Evolutionary conservation across 2,888 invertebrate genomes (phyloP).

Genomic region (Euzetes globulus): DNA sequence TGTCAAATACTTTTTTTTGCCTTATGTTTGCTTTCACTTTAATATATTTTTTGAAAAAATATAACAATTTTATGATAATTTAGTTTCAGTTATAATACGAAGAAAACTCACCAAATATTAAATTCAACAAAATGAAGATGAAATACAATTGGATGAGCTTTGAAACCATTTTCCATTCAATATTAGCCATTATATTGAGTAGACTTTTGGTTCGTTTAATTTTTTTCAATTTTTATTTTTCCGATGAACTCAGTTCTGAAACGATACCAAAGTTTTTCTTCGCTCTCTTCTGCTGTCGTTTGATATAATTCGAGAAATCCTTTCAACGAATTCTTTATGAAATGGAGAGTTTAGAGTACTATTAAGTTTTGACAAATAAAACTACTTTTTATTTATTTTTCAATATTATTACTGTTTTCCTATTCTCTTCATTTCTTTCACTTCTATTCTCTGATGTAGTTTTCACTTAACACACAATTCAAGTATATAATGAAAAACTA

Average conservation of each 20-base stretch:
- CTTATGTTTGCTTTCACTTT: not conserved
- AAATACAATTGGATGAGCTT: not conserved
- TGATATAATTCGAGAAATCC: conserved; percentile 1
- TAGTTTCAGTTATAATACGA: not conserved
- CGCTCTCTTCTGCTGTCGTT: not conserved
- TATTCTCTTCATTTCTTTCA: not conserved
- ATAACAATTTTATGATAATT: conserved; percentile 23
- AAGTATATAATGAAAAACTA: not conserved
- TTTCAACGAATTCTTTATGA: not conserved
- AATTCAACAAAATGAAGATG: not conserved
- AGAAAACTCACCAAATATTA: not conserved
- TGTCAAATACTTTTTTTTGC: not conserved
- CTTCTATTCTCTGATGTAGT: not conserved
- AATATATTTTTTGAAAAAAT: not conserved
- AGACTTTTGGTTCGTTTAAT: not conserved
- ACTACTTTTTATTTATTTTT: not conserved
- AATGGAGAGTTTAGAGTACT: not conserved
- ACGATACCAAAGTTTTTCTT: not conserved
- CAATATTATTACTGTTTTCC: not conserved
- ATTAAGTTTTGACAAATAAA: not conserved
- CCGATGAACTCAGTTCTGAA: not conserved
- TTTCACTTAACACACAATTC: conserved; percentile 11
- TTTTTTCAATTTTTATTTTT: too few relatives aligned
- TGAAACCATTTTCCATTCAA: conserved; percentile 12
- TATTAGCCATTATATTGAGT: not conserved